A percentile compares a stretch with the other conserved stretches of the same genome.
These are phyloP conservation scores for Caenorhabditis sp. DNA, from an alignment of 2,888 invertebrate species.

Conservation along the genomic window DNA sequence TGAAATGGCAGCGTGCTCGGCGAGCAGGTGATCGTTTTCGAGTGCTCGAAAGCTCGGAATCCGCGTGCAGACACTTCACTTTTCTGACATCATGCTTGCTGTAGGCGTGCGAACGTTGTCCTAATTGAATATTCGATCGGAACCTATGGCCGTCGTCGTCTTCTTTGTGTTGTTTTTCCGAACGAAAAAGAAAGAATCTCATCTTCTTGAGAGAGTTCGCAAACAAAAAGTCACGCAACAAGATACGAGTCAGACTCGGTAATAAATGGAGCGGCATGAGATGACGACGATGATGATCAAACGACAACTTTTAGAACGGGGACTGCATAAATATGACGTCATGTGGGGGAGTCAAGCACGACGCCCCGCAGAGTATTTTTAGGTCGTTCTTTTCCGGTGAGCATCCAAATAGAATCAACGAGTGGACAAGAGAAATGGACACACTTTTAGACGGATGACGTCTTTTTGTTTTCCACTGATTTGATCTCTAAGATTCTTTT, in stretches of 20 bases:
- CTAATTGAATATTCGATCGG: slow-evolving; percentile 46
- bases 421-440: slow-evolving; percentile 7
- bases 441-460: neutral
- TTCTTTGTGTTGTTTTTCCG: neutral
- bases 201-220: neutral
- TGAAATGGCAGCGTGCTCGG: no score
- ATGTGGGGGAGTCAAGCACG: slow-evolving; percentile 5
- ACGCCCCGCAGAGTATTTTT: slow-evolving; percentile 44
- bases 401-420: slow-evolving; percentile 28
- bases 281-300: slow-evolving; percentile 8
- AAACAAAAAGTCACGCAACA: slow-evolving; percentile 31
- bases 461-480: slow-evolving; percentile 2
- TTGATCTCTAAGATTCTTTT: neutral
- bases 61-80: neutral
- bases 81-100: slow-evolving; percentile 24
- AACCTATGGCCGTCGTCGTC: neutral
- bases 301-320: neutral
- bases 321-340: slow-evolving; percentile 35
- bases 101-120: slow-evolving; percentile 46
- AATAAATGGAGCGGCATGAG: neutral
- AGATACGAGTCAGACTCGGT: slow-evolving; percentile 24
- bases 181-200: neutral
- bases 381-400: slow-evolving; percentile 17
- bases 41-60: neutral
- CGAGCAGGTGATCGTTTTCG: neutral